Percentiles rank a stretch among this genome's conserved stretches.
These are phyloP conservation scores for Metopolophium dirhodum DNA, from an alignment of 1,140 invertebrate species.

Conservation along the genomic window DNA sequence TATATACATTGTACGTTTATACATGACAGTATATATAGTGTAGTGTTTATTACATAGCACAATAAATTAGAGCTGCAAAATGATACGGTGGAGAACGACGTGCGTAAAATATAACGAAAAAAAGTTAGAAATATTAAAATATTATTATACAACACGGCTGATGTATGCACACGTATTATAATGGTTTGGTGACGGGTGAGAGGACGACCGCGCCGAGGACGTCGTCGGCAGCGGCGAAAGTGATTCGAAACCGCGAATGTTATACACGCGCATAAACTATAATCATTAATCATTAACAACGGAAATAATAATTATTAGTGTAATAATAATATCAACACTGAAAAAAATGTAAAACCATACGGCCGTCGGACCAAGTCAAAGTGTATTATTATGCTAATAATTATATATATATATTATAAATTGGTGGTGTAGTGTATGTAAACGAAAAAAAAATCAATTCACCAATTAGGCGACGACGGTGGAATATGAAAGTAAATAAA, in stretches of 20 bases:
- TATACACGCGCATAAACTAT: neutral
- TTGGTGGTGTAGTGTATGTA: neutral
- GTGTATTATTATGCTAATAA: neutral
- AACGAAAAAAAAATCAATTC: neutral
- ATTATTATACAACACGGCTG: neutral
- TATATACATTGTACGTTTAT: neutral
- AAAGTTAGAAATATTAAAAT: neutral
- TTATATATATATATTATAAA: neutral
- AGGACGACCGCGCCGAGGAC: conserved; percentile 5
- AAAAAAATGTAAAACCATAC: neutral
- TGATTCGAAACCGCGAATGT: neutral
- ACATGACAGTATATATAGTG: neutral
- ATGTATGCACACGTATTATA: neutral
- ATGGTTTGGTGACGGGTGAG: neutral
- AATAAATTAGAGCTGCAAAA: neutral
- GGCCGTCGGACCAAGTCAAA: neutral
- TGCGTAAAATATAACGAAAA: neutral
- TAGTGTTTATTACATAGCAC: neutral
- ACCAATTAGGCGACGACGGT: neutral
- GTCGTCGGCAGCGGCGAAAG: neutral
- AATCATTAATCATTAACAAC: neutral
- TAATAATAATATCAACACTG: neutral
- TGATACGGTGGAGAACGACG: neutral
- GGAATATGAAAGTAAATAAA: neutral
- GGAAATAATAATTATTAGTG: neutral